These are phyloP conservation scores for Struthidea cinerea DNA, from an alignment of 2,113 vertebrate genomes.

Conservation along the genomic window DNA sequence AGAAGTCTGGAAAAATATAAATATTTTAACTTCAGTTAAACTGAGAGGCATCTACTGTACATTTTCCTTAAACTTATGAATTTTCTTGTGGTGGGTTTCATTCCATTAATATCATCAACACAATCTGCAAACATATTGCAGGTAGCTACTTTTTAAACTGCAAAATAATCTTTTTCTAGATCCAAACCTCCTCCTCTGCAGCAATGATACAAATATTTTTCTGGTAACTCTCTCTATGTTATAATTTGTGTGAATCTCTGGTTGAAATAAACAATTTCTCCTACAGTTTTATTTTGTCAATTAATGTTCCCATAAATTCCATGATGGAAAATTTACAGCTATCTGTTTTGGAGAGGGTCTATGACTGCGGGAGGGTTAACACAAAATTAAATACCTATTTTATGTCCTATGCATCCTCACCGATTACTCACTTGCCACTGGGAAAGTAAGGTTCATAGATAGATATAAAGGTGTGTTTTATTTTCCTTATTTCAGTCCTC, in stretches of 20 bases:
- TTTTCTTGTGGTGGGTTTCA: background rate
- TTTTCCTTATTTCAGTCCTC: background rate
- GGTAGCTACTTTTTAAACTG: conserved; percentile 15
- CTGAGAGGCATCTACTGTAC: background rate
- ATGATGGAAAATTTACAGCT: background rate
- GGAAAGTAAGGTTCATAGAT: background rate
- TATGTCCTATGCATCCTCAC: background rate
- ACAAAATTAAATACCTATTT: background rate
- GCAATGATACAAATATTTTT: conserved; percentile 7
- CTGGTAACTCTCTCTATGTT: background rate
- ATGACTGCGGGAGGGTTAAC: background rate
- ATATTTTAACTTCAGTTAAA: background rate
- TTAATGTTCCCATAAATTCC: background rate
- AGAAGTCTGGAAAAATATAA: background rate
- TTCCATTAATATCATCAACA: conserved; percentile 9
- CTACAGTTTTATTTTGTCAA: background rate
- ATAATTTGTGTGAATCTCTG: background rate
- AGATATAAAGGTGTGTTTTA: background rate
- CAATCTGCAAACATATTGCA: background rate
- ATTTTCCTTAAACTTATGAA: background rate
- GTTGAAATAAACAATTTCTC: background rate
- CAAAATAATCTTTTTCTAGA: background rate
- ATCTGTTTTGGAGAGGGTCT: background rate
- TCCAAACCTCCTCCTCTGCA: background rate
- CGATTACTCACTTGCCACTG: background rate